Evolutionary conservation across 2,888 invertebrate species (phyloP).

Genomic region (Tridacna crocea): DNA sequence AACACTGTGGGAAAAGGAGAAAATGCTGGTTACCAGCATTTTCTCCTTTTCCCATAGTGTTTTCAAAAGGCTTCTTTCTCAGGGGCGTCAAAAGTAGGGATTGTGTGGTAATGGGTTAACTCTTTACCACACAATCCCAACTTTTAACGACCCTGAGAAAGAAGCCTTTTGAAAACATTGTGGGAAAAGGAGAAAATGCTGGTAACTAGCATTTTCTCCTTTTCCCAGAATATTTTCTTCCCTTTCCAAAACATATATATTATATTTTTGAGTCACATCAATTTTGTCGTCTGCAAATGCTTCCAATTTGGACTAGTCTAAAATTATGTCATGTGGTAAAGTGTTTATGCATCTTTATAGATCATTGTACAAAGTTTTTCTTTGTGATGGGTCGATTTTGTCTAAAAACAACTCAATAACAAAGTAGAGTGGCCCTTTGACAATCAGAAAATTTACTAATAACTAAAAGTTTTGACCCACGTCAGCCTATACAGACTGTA

Average conservation of each 20-base stretch:
- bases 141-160: neutral
- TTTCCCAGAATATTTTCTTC: neutral
- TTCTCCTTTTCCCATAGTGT: too few species aligned
- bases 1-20: too few species aligned
- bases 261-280: neutral
- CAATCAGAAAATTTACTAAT: too few species aligned
- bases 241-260: neutral
- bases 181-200: conserved; percentile 6
- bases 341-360: neutral
- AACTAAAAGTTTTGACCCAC: too few species aligned
- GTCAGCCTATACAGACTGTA: too few species aligned
- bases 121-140: neutral
- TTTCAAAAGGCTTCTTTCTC: too few species aligned
- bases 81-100: too few species aligned
- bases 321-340: neutral
- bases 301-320: neutral
- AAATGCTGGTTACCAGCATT: too few species aligned
- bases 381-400: too few species aligned
- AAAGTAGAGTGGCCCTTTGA: too few species aligned
- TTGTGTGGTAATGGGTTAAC: neutral
- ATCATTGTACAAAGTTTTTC: too few species aligned
- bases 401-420: too few species aligned
- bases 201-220: neutral
- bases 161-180: neutral
- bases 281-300: neutral